Conservation (phyloP, 2,888 invertebrate species). For the Leptinotarsa haldemani region DNA sequence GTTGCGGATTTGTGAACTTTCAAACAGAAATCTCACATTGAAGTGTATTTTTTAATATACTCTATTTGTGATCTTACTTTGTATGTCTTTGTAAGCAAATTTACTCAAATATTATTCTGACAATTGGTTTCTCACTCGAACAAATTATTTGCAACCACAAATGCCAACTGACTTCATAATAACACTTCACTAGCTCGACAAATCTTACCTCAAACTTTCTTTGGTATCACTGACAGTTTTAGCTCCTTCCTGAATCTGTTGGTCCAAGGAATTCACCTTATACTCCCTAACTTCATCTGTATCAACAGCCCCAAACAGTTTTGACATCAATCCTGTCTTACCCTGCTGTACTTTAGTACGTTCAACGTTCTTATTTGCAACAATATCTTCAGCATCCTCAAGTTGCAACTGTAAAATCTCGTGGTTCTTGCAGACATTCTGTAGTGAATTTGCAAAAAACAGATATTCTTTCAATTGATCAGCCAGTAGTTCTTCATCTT, state of each 20-base stretch:
- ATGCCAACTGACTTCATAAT: background rate
- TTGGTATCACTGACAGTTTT: slow-evolving; percentile 71
- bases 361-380: slow-evolving; percentile 68
- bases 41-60: too few species aligned
- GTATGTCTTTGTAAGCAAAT: too few species aligned
- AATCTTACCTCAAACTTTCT: slow-evolving; percentile 72
- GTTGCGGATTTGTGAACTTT: too few species aligned
- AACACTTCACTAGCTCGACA: background rate
- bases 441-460: slow-evolving; percentile 80
- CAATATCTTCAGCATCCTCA: slow-evolving; percentile 76
- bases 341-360: slow-evolving; percentile 73
- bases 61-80: too few species aligned
- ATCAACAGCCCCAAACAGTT: slow-evolving; percentile 80
- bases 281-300: slow-evolving; percentile 81
- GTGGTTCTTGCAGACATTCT: slow-evolving; percentile 74
- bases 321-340: slow-evolving; percentile 78
- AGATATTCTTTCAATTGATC: slow-evolving; percentile 88
- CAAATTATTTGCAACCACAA: background rate
- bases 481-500: slow-evolving; percentile 85
- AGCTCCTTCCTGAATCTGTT: slow-evolving; percentile 74
- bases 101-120: too few species aligned
- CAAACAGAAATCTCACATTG: too few species aligned
- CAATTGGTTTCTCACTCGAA: background rate
- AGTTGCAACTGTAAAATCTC: slow-evolving; percentile 79
- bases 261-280: slow-evolving; percentile 75